These are phyloP conservation scores for Corythornis leucogaster DNA, from an alignment of 2,797 vertebrate genomes.

Conservation along the genomic window DNA sequence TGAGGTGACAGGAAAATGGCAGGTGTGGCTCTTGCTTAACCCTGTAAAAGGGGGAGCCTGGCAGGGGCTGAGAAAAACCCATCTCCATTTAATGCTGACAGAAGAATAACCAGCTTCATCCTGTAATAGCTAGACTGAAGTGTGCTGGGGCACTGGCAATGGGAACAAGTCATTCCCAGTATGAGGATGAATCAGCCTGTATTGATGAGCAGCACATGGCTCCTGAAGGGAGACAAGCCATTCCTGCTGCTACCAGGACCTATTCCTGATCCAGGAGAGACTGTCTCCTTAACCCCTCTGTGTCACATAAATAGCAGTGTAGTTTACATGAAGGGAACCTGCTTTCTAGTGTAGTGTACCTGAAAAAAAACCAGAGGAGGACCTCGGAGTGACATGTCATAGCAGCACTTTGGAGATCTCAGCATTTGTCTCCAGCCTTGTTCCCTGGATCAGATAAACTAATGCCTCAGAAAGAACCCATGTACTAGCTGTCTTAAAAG, in stretches of 20 bases:
- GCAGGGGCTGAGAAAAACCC: neutral
- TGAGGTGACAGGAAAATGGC: neutral
- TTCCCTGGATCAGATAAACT: constrained; percentile 49
- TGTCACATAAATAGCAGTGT: neutral
- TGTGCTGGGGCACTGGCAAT: neutral
- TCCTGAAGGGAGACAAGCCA: neutral
- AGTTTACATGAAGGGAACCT: neutral
- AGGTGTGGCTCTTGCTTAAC: neutral
- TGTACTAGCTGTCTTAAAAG: constrained; percentile 10
- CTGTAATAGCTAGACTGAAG: neutral
- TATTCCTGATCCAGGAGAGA: neutral
- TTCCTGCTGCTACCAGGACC: neutral
- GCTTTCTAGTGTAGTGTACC: neutral
- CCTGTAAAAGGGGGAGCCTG: neutral
- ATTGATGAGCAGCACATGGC: neutral
- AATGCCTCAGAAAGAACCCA: neutral
- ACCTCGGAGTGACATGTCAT: neutral
- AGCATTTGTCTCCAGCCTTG: constrained; percentile 40
- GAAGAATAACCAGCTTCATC: neutral
- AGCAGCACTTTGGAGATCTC: neutral
- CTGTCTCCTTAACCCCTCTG: neutral
- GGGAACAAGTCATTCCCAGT: neutral
- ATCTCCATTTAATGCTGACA: neutral
- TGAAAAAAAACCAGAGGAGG: neutral
- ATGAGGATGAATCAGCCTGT: neutral